Percentiles rank a stretch among this genome's conserved stretches.
phyloP scores from a whole-genome alignment of 2,113 vertebrate species.

The Garra rufa region DNA sequence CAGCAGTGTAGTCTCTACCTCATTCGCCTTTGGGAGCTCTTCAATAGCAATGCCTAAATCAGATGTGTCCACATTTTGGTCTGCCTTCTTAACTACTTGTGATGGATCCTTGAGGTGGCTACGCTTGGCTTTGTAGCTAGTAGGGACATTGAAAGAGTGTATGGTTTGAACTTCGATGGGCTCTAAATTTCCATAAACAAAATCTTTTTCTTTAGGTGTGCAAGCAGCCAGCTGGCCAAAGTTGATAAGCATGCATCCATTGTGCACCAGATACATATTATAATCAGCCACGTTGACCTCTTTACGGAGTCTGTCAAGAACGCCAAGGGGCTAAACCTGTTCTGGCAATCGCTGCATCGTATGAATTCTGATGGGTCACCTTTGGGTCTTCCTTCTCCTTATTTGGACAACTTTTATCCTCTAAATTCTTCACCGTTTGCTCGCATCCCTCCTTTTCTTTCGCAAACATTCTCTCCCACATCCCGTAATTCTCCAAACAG shows the following conservation, averaged over 20 bases:
- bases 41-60: constrained; percentile 76
- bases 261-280: constrained; percentile 93
- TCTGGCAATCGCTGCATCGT: constrained; percentile 57
- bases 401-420: constrained; percentile 47
- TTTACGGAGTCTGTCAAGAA: constrained; percentile 85
- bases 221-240: constrained; percentile 94
- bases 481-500: constrained; percentile 70
- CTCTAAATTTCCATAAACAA: constrained; percentile 94
- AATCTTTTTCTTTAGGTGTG: constrained; percentile 92
- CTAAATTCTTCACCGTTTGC: constrained; percentile 54
- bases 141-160: constrained; percentile 87
- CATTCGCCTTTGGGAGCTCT: constrained; percentile 79
- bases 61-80: constrained; percentile 84
- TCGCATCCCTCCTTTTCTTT: constrained; percentile 81
- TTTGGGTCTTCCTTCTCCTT: not conserved
- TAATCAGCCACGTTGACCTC: constrained; percentile 85
- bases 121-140: constrained; percentile 88
- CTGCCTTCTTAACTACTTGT: constrained; percentile 67
- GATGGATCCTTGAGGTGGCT: constrained; percentile 78
- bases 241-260: constrained; percentile 93
- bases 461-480: constrained; percentile 89
- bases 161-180: constrained; percentile 86
- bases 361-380: constrained; percentile 38
- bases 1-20: constrained; percentile 81
- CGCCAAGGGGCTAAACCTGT: constrained; percentile 91